Evolutionary conservation across 2,888 invertebrate genomes (phyloP).

Genomic region (Amiota communis): DNA sequence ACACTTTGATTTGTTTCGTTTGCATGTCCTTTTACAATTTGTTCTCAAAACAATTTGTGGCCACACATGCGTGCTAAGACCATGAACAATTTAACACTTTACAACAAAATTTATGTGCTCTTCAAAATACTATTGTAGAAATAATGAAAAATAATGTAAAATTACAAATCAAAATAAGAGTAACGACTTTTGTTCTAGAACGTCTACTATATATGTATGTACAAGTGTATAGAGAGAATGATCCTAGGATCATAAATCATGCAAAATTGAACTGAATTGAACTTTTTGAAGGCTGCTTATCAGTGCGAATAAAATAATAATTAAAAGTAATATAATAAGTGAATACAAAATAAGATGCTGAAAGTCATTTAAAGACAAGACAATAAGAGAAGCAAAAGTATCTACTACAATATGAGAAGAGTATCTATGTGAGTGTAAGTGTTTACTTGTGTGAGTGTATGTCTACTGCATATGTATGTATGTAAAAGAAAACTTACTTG

Average conservation of each 20-base stretch:
- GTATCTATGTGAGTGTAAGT: conserved; percentile 4
- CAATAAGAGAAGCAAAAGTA: conserved; percentile 21
- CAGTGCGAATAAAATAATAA: conserved; percentile 32
- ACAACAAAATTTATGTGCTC: neutral
- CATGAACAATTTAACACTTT: conserved; percentile 17
- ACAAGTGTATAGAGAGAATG: no score
- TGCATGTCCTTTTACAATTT: neutral
- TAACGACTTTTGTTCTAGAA: no score
- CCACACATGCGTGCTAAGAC: conserved; percentile 32
- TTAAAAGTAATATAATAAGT: conserved; percentile 10
- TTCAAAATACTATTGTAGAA: no score
- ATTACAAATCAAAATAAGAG: no score
- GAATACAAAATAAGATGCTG: conserved; percentile 9
- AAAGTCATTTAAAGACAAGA: conserved; percentile 21
- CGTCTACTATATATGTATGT: no score
- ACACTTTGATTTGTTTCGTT: neutral
- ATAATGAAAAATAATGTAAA: no score
- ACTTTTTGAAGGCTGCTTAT: conserved; percentile 39
- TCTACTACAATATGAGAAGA: neutral
- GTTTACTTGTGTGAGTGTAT: neutral
- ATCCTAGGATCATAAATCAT: neutral
- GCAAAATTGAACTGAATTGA: conserved; percentile 5
- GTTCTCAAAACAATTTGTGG: conserved; percentile 36
- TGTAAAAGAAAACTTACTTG: conserved; percentile 76
- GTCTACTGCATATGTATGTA: neutral